A percentile compares a stretch with the other conserved stretches of the same genome.
phyloP scores from a whole-genome alignment of 2,113 vertebrate genomes.

The Marmota monax region DNA sequence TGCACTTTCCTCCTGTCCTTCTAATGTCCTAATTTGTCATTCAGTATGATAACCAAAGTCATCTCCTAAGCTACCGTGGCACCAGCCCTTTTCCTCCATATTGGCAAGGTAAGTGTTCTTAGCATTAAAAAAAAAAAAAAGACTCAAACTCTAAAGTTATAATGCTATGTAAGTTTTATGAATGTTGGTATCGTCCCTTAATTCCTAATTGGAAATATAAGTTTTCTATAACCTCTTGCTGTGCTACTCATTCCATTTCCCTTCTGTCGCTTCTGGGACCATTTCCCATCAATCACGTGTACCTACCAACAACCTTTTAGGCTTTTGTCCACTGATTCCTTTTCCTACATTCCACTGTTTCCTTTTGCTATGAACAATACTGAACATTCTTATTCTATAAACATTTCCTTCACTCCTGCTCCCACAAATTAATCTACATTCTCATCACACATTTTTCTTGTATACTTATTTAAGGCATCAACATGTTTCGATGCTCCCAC shows the following conservation, averaged over 20 bases:
- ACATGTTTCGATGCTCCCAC: background rate
- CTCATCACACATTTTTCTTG: background rate
- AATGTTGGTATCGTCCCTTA: background rate
- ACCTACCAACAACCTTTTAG: background rate
- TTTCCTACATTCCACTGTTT: background rate
- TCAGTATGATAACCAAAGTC: background rate
- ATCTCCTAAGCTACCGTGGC: background rate
- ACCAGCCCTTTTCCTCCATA: background rate
- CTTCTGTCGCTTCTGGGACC: background rate
- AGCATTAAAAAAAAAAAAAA: background rate
- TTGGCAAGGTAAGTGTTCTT: background rate
- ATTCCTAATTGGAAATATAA: background rate
- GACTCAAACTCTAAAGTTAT: background rate
- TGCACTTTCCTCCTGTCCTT: conserved; percentile 16
- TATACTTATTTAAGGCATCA: background rate
- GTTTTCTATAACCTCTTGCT: background rate
- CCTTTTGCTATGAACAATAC: background rate
- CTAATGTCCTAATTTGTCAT: conserved; percentile 36
- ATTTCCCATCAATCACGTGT: background rate
- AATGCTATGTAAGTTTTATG: conserved; percentile 7
- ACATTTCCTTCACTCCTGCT: background rate
- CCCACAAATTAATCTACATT: background rate
- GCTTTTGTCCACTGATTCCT: background rate
- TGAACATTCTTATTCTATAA: background rate
- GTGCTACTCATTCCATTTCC: background rate